phyloP scores from a whole-genome alignment of 1,140 invertebrate genomes.

The Listronotus bonariensis region DNA sequence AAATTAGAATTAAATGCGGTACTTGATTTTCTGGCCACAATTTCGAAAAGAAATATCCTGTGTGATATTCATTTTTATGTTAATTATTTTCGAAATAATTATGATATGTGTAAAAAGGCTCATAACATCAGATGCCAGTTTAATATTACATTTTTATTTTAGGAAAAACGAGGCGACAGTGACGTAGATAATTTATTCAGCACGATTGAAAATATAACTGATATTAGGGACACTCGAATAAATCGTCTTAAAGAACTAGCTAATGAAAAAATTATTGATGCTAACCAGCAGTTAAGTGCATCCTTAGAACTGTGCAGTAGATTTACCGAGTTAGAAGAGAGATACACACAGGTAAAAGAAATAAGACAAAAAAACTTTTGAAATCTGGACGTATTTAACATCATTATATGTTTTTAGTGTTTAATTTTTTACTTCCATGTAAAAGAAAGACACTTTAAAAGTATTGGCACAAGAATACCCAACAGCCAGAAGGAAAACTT shows the following conservation, averaged over 20 bases:
- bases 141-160: constrained; percentile 45
- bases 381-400: background rate
- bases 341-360: constrained; percentile 58
- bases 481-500: too few species aligned
- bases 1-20: too few species aligned
- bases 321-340: constrained; percentile 60
- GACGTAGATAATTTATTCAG: constrained; percentile 80
- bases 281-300: constrained; percentile 69
- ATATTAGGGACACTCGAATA: constrained; percentile 74
- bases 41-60: too few species aligned
- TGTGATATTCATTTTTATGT: too few species aligned
- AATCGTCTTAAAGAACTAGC: constrained; percentile 65
- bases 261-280: constrained; percentile 65
- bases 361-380: constrained; percentile 3
- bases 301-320: constrained; percentile 66
- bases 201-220: constrained; percentile 75
- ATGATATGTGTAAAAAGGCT: too few species aligned
- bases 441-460: too few species aligned
- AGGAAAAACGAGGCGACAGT: constrained; percentile 75
- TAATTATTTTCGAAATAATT: too few species aligned
- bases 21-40: too few species aligned
- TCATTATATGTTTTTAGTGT: too few species aligned
- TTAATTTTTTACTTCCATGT: too few species aligned
- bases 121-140: too few species aligned
- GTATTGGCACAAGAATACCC: too few species aligned